These are phyloP conservation scores for Ditylenchus weischeri DNA, from an alignment of 2,888 invertebrate genomes.

Conservation along the genomic window DNA sequence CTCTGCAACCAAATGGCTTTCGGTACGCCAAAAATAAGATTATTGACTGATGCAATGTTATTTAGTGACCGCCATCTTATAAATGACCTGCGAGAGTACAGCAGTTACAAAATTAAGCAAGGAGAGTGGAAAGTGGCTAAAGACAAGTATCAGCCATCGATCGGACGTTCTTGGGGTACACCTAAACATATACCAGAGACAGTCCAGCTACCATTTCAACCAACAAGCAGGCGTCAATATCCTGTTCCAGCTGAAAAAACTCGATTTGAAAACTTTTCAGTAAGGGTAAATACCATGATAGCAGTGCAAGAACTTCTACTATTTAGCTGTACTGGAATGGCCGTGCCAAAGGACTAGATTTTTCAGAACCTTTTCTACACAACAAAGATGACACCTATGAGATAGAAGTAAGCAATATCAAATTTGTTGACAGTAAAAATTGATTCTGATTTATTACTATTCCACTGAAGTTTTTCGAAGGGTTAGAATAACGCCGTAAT, in stretches of 20 bases:
- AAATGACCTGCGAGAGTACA: slow-evolving; percentile 45
- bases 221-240: slow-evolving; percentile 32
- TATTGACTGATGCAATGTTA: neutral
- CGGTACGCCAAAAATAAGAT: neutral
- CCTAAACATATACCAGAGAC: slow-evolving; percentile 25
- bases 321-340: slow-evolving; percentile 47
- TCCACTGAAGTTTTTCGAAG: too few relatives aligned
- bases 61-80: slow-evolving; percentile 42
- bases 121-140: slow-evolving; percentile 50
- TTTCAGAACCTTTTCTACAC: slow-evolving; percentile 46
- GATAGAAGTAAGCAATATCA: slow-evolving; percentile 14
- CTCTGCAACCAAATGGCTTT: slow-evolving; percentile 30
- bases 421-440: too few relatives aligned
- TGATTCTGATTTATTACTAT: too few relatives aligned
- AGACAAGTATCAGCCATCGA: slow-evolving; percentile 34
- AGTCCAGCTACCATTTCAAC: slow-evolving; percentile 36
- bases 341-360: slow-evolving; percentile 48
- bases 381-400: slow-evolving; percentile 31
- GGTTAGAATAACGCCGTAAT: too few relatives aligned
- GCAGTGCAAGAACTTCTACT: too few relatives aligned
- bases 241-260: slow-evolving; percentile 36
- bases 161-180: slow-evolving; percentile 4
- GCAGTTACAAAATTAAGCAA: slow-evolving; percentile 49
- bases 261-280: slow-evolving; percentile 46
- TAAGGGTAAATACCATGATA: too few relatives aligned